phyloP scores from a whole-genome alignment of 2,797 vertebrate species.

The Clarias platycephalus region DNA sequence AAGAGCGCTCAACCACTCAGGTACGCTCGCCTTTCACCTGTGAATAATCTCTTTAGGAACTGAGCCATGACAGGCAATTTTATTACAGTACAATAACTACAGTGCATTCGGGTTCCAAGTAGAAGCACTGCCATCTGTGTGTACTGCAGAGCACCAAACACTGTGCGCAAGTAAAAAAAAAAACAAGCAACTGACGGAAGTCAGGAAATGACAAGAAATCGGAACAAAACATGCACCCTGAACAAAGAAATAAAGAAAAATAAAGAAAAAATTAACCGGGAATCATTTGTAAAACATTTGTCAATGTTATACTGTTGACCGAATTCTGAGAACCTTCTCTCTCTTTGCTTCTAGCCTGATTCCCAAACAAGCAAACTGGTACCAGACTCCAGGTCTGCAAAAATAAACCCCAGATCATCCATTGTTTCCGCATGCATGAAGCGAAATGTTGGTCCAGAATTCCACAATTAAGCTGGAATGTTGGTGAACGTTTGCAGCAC shows the following conservation, averaged over 20 bases:
- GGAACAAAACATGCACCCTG: constrained; percentile 9
- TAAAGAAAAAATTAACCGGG: neutral
- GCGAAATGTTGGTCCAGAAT: constrained; percentile 69
- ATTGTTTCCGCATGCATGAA: constrained; percentile 66
- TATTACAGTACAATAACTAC: neutral
- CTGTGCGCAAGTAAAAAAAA: neutral
- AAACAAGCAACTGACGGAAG: constrained; percentile 4
- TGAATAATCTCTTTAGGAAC: constrained; percentile 22
- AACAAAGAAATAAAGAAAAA: neutral
- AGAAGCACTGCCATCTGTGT: neutral
- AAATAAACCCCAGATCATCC: constrained; percentile 71
- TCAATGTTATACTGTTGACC: constrained; percentile 30
- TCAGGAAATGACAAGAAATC: neutral
- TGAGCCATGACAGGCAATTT: constrained; percentile 14
- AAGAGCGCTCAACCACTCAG: constrained; percentile 49
- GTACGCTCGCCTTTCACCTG: constrained; percentile 51
- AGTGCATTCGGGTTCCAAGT: neutral
- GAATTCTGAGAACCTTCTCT: constrained; percentile 45
- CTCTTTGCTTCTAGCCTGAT: constrained; percentile 61
- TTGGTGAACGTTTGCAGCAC: constrained; percentile 70
- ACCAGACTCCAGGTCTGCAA: constrained; percentile 67
- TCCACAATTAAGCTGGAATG: constrained; percentile 78
- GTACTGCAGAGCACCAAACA: neutral
- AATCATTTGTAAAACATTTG: constrained; percentile 34
- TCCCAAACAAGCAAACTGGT: constrained; percentile 70